phyloP scores from a whole-genome alignment of 2,888 invertebrate genomes.

The Cartodere bifasciata region DNA sequence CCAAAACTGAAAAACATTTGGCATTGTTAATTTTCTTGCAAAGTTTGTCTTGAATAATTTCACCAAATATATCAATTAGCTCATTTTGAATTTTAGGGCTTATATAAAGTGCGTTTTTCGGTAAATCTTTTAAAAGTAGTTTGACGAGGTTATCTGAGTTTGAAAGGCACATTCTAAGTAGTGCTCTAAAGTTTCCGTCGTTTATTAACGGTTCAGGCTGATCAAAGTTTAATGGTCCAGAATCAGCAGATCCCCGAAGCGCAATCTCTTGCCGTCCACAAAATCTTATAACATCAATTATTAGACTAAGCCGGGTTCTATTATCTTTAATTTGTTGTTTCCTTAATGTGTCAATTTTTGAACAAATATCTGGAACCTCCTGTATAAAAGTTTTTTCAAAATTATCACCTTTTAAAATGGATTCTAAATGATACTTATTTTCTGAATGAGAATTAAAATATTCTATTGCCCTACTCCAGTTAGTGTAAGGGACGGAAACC shows the following conservation, averaged over 20 bases:
- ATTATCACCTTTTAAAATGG: not conserved
- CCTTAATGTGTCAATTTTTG: constrained; percentile 4
- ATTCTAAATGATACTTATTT: constrained; percentile 1
- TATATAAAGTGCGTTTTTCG: constrained; percentile 19
- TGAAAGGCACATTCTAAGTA: constrained; percentile 20
- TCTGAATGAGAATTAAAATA: constrained; percentile 1
- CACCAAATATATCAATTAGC: constrained; percentile 17
- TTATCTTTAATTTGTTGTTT: constrained; percentile 11
- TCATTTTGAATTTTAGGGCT: constrained; percentile 22
- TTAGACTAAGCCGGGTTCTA: constrained; percentile 7
- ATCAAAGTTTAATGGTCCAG: too few species aligned
- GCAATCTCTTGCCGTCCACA: constrained; percentile 13
- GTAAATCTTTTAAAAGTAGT: constrained; percentile 14
- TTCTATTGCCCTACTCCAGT: constrained; percentile 2
- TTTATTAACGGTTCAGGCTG: too few species aligned
- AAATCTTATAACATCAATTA: constrained; percentile 12
- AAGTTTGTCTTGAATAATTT: constrained; percentile 16
- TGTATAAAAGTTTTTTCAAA: constrained; percentile 1
- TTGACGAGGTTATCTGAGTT: constrained; percentile 18
- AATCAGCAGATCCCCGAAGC: constrained; percentile 12
- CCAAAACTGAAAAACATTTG: constrained; percentile 19
- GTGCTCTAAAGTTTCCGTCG: constrained; percentile 22
- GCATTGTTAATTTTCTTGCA: constrained; percentile 17
- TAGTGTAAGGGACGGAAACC: constrained; percentile 2
- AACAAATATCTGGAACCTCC: not conserved